Conservation (phyloP, 1,140 invertebrate genomes). For the Lutraria rhynchaena region DNA sequence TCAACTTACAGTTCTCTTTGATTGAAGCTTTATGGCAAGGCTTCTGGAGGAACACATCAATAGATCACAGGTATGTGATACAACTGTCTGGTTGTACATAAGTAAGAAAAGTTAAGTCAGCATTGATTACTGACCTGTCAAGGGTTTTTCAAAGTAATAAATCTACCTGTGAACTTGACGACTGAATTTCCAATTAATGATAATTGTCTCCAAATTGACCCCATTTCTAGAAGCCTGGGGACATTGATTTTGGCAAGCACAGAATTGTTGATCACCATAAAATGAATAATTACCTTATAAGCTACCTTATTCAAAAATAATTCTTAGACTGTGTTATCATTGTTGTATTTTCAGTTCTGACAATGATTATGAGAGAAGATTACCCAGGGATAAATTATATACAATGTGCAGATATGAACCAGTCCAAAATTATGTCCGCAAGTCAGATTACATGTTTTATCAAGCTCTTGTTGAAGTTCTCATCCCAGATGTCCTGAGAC, state of each 20-base stretch:
- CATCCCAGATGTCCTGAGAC: constrained; percentile 96
- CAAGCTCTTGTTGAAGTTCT: constrained; percentile 97
- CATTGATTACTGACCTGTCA: too few species aligned
- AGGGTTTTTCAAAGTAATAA: too few species aligned
- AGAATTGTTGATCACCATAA: neutral
- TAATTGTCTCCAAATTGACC: too few species aligned
- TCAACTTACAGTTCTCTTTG: constrained; percentile 94
- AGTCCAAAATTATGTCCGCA: constrained; percentile 88
- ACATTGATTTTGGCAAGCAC: too few species aligned
- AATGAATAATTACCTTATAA: neutral
- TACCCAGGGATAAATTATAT: constrained; percentile 84
- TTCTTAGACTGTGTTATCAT: constrained; percentile 2
- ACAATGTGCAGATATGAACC: constrained; percentile 84
- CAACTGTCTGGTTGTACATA: too few species aligned
- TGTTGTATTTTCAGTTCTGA: constrained; percentile 70
- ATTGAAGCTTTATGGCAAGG: constrained; percentile 95
- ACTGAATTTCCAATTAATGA: too few species aligned
- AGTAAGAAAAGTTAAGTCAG: too few species aligned
- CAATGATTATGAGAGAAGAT: constrained; percentile 77
- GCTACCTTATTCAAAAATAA: constrained; percentile 4
- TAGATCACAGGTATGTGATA: constrained; percentile 69
- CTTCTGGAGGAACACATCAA: constrained; percentile 90
- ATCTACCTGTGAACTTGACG: too few species aligned
- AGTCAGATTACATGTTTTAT: constrained; percentile 96
- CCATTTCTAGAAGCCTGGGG: too few species aligned